Evolutionary conservation across 2,888 invertebrate genomes (phyloP).

Genomic region (Thumatha senex): DNA sequence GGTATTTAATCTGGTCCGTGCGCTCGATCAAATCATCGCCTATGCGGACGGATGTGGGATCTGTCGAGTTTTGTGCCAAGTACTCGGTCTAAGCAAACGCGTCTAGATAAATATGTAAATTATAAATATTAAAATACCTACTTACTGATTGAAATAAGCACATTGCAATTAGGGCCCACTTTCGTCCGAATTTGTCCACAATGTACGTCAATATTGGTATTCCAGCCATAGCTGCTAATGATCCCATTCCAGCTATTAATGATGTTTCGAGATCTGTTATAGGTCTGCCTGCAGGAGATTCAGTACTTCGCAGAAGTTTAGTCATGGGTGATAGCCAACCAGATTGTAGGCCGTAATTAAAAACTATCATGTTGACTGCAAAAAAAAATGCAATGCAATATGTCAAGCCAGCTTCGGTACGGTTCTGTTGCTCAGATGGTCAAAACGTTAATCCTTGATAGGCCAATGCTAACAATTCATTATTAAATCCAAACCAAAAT

Average conservation of each 20-base stretch:
- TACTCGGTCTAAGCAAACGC: too few species aligned
- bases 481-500: too few species aligned
- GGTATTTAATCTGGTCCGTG: too few species aligned
- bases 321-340: conserved; percentile 74
- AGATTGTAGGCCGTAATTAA: conserved; percentile 64
- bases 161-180: conserved; percentile 61
- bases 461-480: too few species aligned
- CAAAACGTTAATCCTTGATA: too few species aligned
- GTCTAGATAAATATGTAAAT: too few species aligned
- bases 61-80: too few species aligned
- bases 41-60: too few species aligned
- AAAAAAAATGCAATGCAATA: conserved; percentile 4
- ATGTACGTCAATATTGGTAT: conserved; percentile 61
- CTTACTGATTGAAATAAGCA: conserved; percentile 72
- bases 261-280: conserved; percentile 57
- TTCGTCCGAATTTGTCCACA: conserved; percentile 68
- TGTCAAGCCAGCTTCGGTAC: background rate
- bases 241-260: conserved; percentile 68
- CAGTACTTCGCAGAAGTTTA: conserved; percentile 53
- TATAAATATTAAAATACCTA: conserved; percentile 43
- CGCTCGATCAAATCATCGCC: too few species aligned
- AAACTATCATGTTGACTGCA: conserved; percentile 60
- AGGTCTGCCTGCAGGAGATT: conserved; percentile 53
- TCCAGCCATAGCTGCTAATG: conserved; percentile 63
- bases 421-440: too few species aligned